A percentile compares a stretch with the other conserved stretches of the same genome.
Evolutionary conservation across 2,797 vertebrate species (phyloP).

Genomic region (Chiloscyllium punctatum): DNA sequence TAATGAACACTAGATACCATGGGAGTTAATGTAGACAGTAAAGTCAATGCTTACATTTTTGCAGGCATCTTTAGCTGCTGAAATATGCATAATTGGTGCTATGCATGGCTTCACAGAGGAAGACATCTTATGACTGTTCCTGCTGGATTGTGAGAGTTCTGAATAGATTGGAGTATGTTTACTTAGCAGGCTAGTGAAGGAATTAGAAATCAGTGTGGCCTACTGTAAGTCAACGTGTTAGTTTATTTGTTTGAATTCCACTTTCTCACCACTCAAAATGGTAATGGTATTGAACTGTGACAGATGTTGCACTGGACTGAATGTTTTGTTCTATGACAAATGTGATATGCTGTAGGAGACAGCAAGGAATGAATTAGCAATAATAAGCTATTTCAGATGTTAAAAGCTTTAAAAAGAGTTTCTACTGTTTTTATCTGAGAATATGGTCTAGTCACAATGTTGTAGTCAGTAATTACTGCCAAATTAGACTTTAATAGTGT

Average conservation of each 20-base stretch:
- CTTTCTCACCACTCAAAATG: neutral
- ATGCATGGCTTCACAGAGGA: neutral
- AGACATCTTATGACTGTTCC: neutral
- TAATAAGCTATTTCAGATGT: neutral
- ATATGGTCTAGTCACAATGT: neutral
- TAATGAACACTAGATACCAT: constrained; percentile 33
- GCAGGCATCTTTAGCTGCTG: neutral
- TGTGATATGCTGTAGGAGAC: neutral
- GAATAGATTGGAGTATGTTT: neutral
- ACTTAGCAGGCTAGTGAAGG: neutral
- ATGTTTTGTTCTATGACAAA: neutral
- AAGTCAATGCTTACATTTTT: neutral
- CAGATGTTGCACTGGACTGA: neutral
- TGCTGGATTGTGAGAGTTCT: neutral
- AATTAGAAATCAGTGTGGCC: neutral
- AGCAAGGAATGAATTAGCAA: too few relatives aligned
- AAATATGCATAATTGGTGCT: constrained; percentile 20
- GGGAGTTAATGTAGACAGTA: constrained; percentile 34
- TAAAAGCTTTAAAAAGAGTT: neutral
- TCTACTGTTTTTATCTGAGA: neutral
- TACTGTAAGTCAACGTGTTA: neutral
- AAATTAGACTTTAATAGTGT: neutral
- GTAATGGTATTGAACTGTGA: neutral
- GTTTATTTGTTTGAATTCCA: neutral
- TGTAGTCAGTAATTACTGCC: too few relatives aligned